Base-by-base conservation (phyloP, 2,797 vertebrate genomes). In the Lepilemur septentrionalis region DNA sequence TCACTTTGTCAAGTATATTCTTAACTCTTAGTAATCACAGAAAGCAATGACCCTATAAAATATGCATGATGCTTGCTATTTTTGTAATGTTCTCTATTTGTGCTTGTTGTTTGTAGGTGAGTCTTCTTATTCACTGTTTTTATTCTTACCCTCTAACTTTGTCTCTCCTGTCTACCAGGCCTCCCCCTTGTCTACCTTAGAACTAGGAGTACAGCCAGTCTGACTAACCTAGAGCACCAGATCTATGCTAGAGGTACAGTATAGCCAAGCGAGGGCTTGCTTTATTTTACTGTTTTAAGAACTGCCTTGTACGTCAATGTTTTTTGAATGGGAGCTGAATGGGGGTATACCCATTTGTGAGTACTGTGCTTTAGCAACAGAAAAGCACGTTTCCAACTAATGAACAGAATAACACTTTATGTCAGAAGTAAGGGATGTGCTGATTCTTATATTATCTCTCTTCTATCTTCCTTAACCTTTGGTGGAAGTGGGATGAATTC, bases 131-230 rank as follows among this genome's bases (percentile, higher is more conserved):
- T 28, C 52, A 55, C 78, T 96, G 65, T 89, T 67, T 9, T 84
- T 97, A 88, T 97, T 96, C 98, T 98, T 88, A 79, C 85, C 89
- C 97, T 97, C 98, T 99, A 99, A 99, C 98, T 98, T 97, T 99
- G 96, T 99, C 98, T 99, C 98, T 99, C 99, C 99, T 99, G 99
- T 99, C 99, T 99, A 98, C 99, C 99, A 99, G 99, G 99, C 99
- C 99, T 99, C 97, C 99, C 99, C 99, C 99, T 99, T 98, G 99
- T 99, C 99, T 99, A 99, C 98, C 99, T 99, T 99, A 99, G 99
- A 99, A 99, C 99, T 99, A 99, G 99, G 98, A 99, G 99, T 98
- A 99, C 99, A 98, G 99, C 99, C 99, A 99, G 99, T 99, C 99
- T 99, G 99, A 99, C 99, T 99, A 99, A 99, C 99, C 99, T 99